These are phyloP conservation scores for Drosophila persimilis DNA, from an alignment of 1,140 invertebrate genomes.

Conservation along the genomic window DNA sequence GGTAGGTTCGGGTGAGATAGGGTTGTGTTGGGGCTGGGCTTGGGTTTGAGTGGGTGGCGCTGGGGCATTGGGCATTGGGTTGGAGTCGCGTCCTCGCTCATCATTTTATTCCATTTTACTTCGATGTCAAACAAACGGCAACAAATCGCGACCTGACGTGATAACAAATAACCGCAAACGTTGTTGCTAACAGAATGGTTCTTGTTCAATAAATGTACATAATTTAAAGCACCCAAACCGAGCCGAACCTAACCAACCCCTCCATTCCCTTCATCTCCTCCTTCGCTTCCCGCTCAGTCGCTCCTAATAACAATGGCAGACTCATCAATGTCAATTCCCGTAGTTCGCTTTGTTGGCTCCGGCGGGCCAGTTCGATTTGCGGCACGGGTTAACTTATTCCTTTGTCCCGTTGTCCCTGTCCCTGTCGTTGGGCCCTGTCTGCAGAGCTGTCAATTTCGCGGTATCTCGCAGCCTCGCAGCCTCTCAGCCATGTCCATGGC, in stretches of 20 bases:
- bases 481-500: slow-evolving; percentile 17
- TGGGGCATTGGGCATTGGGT: too few species aligned
- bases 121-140: slow-evolving; percentile 53
- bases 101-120: slow-evolving; percentile 9
- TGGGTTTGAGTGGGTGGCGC: too few species aligned
- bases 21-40: background rate
- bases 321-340: slow-evolving; percentile 62
- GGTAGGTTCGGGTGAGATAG: background rate
- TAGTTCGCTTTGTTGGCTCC: slow-evolving; percentile 63
- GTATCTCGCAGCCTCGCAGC: background rate
- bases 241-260: background rate
- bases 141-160: slow-evolving; percentile 73
- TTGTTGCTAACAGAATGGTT: slow-evolving; percentile 61
- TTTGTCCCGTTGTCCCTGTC: slow-evolving; percentile 1
- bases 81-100: too few species aligned
- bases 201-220: slow-evolving; percentile 71
- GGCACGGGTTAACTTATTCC: slow-evolving; percentile 12
- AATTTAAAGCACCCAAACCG: slow-evolving; percentile 50
- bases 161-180: slow-evolving; percentile 77
- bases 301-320: slow-evolving; percentile 24
- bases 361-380: slow-evolving; percentile 39
- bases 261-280: background rate
- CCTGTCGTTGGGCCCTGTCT: slow-evolving; percentile 20
- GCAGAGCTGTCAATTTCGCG: background rate
- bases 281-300: slow-evolving; percentile 1